Conservation (phyloP, 1,140 invertebrate genomes). For the Temnothorax longispinosus region DNA sequence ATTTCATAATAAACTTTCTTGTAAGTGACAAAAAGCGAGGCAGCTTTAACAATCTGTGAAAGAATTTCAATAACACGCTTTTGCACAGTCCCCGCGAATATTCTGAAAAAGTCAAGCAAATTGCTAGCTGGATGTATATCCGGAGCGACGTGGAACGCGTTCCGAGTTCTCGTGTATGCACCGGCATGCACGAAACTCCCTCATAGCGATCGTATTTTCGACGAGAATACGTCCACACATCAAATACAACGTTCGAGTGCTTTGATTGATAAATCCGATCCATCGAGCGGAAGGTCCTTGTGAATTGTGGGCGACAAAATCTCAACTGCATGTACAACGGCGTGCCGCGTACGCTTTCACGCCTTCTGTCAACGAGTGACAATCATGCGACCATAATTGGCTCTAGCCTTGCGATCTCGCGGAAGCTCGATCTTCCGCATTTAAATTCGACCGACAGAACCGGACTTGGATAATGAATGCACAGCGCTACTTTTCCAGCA, state of each 20-base stretch:
- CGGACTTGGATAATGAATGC: not conserved
- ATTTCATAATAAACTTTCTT: not conserved
- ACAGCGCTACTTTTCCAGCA: not conserved
- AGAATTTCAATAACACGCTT: slow-evolving; percentile 30
- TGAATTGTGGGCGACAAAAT: not conserved
- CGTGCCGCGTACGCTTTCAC: not conserved
- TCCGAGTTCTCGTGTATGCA: not conserved
- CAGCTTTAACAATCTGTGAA: not conserved
- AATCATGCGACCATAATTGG: slow-evolving; percentile 21
- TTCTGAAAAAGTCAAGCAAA: slow-evolving; percentile 27
- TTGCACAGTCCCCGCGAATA: not conserved
- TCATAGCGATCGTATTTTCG: slow-evolving; percentile 23
- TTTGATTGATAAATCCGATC: slow-evolving; percentile 41
- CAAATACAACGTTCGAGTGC: not conserved
- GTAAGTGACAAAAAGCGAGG: not conserved
- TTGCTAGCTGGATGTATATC: slow-evolving; percentile 25
- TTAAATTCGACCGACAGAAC: not conserved
- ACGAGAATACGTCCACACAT: slow-evolving; percentile 3
- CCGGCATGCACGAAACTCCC: not conserved
- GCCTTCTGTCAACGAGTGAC: not conserved
- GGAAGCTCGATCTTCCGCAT: not conserved
- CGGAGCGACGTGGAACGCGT: not conserved
- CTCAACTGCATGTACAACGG: not conserved
- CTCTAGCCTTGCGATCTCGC: not conserved
- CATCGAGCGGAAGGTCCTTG: not conserved